A percentile compares a stretch with the other conserved stretches of the same genome.
Conservation (phyloP, 2,888 invertebrate species). For the Adineta ricciae region DNA sequence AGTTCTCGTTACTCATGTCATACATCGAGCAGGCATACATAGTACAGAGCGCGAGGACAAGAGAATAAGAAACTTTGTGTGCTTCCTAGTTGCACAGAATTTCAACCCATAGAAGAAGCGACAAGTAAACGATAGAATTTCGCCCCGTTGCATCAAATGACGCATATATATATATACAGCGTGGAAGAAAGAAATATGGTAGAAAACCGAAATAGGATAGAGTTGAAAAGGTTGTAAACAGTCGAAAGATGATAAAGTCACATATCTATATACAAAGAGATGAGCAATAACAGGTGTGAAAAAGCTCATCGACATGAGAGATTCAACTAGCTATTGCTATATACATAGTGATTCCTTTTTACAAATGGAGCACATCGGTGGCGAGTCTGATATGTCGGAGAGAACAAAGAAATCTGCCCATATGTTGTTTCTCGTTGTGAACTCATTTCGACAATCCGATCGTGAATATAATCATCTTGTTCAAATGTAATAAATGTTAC, state of each 20-base stretch:
- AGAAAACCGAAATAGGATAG: background rate
- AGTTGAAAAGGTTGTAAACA: conserved; percentile 4
- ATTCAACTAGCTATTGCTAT: background rate
- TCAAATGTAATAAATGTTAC: background rate
- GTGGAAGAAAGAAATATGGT: background rate
- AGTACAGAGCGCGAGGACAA: background rate
- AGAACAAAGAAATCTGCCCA: background rate
- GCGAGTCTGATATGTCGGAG: background rate
- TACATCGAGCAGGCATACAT: background rate
- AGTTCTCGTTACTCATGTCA: background rate
- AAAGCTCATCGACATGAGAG: background rate
- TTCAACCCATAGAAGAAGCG: background rate
- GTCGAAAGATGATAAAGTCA: background rate
- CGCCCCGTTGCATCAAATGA: background rate
- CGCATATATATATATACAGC: background rate
- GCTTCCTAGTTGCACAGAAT: background rate
- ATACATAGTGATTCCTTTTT: background rate
- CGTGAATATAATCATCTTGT: background rate
- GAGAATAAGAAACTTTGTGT: background rate
- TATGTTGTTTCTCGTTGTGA: background rate
- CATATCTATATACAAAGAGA: background rate
- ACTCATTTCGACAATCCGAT: background rate
- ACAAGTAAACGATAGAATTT: background rate
- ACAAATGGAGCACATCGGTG: background rate
- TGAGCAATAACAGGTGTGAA: background rate